Conservation (phyloP, 1,140 invertebrate species). For the Ips typographus region DNA sequence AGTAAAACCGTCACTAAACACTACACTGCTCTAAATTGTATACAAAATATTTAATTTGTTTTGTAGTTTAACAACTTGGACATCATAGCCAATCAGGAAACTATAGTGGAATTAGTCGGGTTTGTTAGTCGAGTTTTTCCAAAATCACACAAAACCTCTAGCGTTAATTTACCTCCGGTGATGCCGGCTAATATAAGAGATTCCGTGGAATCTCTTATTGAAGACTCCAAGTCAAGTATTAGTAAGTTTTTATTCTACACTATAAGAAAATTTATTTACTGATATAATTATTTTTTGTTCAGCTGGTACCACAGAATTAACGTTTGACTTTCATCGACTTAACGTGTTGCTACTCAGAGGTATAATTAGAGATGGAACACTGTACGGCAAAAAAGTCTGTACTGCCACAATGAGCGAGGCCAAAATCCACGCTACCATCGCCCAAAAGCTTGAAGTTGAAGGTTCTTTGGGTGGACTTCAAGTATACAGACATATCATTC, state of each 20-base stretch:
- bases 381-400: slow-evolving; percentile 84
- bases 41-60: neutral
- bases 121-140: slow-evolving; percentile 78
- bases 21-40: too few relatives aligned
- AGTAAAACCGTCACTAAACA: too few relatives aligned
- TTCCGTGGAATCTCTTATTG: slow-evolving; percentile 43
- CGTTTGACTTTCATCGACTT: slow-evolving; percentile 89
- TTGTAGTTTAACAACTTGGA: slow-evolving; percentile 85
- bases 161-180: slow-evolving; percentile 46
- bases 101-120: slow-evolving; percentile 87
- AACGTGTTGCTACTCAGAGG: slow-evolving; percentile 85
- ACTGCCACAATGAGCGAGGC: slow-evolving; percentile 90
- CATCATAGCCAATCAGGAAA: slow-evolving; percentile 96
- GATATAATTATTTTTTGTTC: slow-evolving; percentile 37
- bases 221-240: slow-evolving; percentile 37
- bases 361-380: slow-evolving; percentile 67
- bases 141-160: slow-evolving; percentile 46
- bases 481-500: slow-evolving; percentile 21
- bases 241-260: slow-evolving; percentile 16
- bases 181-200: slow-evolving; percentile 32
- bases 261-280: neutral
- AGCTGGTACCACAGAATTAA: slow-evolving; percentile 67
- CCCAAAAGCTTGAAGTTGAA: slow-evolving; percentile 68
- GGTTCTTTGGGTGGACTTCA: slow-evolving; percentile 90
- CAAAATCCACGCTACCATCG: slow-evolving; percentile 83